Base-by-base conservation (phyloP, 2,797 vertebrate genomes). In the Karalla daura region DNA sequence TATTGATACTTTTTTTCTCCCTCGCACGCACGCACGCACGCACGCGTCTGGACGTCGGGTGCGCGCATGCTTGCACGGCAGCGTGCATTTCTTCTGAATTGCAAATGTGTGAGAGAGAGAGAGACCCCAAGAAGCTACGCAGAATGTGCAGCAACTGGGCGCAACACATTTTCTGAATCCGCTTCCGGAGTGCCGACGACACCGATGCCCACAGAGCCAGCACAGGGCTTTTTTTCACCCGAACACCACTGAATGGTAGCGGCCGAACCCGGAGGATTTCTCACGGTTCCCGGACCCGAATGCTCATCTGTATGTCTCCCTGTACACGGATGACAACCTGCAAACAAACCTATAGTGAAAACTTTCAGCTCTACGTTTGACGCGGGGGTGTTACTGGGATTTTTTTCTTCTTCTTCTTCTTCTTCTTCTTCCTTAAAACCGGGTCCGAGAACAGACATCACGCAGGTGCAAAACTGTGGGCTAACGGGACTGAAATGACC, bases 381-480 rank as follows among this genome's bases (percentile, higher is more conserved):
- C 90, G 88, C 74, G 79, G 88, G 84, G 81, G 52, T 86, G 73
- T 76, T 81, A 74, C 86, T 88, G 81, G 83, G 80, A 64, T 43
- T 52, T 41, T 25, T 37, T 45, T 18, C n/a, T n/a, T n/a, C n/a
- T n/a, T n/a, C n/a, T n/a, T n/a, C n/a, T n/a, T n/a, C n/a, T n/a
- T n/a, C n/a, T n/a, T n/a, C n/a, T n/a, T n/a, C n/a, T n/a, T n/a
- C n/a, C n/a, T 33, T 70, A 17, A 40, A 69, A 60, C 44, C 74
- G 46, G 79, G 78, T 85, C 66, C 87, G 69, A 88, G 79, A 85
- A 52, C 81, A 83, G 81, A 72, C 86, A 86, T 85, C 54, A 88
- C 91, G 90, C 90, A 90, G 91, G 91, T 91, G 92, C 87, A 90
- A n/a, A 86, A 89, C 75, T 87, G 79, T 76, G 83, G 84, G 85